phyloP scores from a whole-genome alignment of 2,113 vertebrate species.

The Pachycephala philippinensis region DNA sequence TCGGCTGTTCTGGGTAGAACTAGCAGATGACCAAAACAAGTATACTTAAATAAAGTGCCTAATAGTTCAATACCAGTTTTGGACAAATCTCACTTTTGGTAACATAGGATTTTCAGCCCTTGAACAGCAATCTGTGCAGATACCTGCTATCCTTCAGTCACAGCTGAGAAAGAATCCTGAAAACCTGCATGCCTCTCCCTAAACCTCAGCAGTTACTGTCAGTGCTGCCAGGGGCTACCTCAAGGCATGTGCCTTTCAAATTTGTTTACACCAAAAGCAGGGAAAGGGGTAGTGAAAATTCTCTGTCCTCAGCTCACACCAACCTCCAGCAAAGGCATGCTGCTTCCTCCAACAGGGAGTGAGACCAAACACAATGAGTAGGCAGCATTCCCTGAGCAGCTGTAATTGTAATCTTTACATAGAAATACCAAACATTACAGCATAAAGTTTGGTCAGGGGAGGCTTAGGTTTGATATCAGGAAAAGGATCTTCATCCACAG shows the following conservation, averaged over 20 bases:
- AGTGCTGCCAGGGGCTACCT: neutral
- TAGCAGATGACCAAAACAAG: neutral
- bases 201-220: neutral
- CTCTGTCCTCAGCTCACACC: neutral
- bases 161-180: neutral
- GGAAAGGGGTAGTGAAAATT: neutral
- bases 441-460: neutral
- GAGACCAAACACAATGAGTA: neutral
- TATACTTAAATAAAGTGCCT: neutral
- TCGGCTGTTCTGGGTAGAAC: neutral
- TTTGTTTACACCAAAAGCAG: neutral
- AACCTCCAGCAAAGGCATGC: neutral
- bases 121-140: neutral
- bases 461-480: neutral
- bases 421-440: neutral
- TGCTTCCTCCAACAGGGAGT: neutral
- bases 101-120: neutral
- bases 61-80: neutral
- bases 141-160: neutral
- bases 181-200: neutral
- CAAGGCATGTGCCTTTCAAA: neutral
- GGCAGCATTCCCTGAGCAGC: neutral
- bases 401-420: neutral
- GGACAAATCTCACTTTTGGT: neutral
- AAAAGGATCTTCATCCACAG: neutral